Percentiles rank a stretch among this genome's conserved stretches.
phyloP scores from a whole-genome alignment of 2,888 invertebrate genomes.

The Limenitis camilla region DNA sequence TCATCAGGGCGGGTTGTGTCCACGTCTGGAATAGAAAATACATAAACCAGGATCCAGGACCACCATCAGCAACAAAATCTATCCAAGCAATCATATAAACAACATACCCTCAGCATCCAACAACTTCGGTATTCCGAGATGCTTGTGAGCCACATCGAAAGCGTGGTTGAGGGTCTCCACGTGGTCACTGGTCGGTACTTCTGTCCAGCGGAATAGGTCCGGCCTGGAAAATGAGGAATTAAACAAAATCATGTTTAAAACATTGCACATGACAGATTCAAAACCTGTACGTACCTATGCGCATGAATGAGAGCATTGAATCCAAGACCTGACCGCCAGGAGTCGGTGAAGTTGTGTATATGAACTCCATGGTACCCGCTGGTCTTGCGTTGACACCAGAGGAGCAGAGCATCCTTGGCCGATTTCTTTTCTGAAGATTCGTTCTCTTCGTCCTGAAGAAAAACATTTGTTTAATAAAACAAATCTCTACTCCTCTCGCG shows the following conservation, averaged over 20 bases:
- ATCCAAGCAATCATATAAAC: background rate
- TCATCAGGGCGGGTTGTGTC: constrained; percentile 96
- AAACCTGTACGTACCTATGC: constrained; percentile 70
- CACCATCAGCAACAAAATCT: background rate
- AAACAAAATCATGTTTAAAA: too few species aligned
- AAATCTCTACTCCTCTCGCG: background rate
- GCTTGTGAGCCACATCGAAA: constrained; percentile 94
- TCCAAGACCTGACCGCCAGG: constrained; percentile 97
- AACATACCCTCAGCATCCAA: constrained; percentile 92
- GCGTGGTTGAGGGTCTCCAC: constrained; percentile 98
- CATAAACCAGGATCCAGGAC: background rate
- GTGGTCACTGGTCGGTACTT: constrained; percentile 85
- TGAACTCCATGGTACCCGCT: constrained; percentile 93
- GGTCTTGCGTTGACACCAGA: constrained; percentile 99
- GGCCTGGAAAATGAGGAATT: constrained; percentile 73
- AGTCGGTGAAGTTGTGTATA: constrained; percentile 92
- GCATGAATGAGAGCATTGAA: constrained; percentile 99
- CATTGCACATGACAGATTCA: background rate
- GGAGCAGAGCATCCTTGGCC: constrained; percentile 96
- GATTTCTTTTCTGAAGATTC: constrained; percentile 98
- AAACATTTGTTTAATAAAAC: background rate
- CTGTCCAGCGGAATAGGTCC: constrained; percentile 92
- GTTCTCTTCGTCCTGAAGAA: constrained; percentile 89
- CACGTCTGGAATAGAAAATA: constrained; percentile 79
- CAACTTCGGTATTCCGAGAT: constrained; percentile 93